phyloP scores from a whole-genome alignment of 2,797 vertebrate species.

The Miichthys miiuy region DNA sequence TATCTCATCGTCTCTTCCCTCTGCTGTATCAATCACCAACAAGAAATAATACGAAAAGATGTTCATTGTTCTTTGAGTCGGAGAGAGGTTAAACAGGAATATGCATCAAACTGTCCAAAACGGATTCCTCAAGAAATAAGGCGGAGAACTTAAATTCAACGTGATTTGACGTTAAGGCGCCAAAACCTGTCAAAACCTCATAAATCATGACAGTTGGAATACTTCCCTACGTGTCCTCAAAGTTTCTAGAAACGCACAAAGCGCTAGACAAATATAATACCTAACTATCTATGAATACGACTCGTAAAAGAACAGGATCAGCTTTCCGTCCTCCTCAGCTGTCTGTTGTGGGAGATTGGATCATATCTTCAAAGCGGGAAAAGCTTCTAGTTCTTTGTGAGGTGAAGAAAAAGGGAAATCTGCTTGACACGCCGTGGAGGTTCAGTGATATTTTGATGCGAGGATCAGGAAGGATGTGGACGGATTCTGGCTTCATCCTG shows the following conservation, averaged over 20 bases:
- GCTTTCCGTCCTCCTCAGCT: slow-evolving; percentile 12
- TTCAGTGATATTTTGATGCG: slow-evolving; percentile 54
- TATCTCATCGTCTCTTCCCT: slow-evolving; percentile 66
- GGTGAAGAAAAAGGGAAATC: slow-evolving; percentile 60
- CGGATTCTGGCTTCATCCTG: slow-evolving; percentile 30
- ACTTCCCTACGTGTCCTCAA: neutral
- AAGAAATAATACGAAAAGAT: slow-evolving; percentile 49
- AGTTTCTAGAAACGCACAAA: neutral
- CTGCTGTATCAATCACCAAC: slow-evolving; percentile 66
- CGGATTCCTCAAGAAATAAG: slow-evolving; percentile 1
- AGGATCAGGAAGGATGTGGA: slow-evolving; percentile 37
- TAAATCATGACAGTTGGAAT: neutral
- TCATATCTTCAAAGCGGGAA: slow-evolving; percentile 55
- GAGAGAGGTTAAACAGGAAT: slow-evolving; percentile 54
- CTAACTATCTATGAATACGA: slow-evolving; percentile 1
- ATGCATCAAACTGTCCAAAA: slow-evolving; percentile 55
- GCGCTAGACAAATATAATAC: neutral
- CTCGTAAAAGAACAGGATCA: slow-evolving; percentile 24
- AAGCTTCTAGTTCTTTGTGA: slow-evolving; percentile 45
- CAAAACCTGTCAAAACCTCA: neutral
- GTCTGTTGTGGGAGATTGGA: slow-evolving; percentile 30
- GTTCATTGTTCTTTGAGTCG: slow-evolving; percentile 42
- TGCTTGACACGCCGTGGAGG: slow-evolving; percentile 34
- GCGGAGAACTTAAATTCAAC: neutral
- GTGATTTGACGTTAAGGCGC: neutral